Base-by-base conservation (phyloP, 2,797 vertebrate species). In the Okamejei kenojei region DNA sequence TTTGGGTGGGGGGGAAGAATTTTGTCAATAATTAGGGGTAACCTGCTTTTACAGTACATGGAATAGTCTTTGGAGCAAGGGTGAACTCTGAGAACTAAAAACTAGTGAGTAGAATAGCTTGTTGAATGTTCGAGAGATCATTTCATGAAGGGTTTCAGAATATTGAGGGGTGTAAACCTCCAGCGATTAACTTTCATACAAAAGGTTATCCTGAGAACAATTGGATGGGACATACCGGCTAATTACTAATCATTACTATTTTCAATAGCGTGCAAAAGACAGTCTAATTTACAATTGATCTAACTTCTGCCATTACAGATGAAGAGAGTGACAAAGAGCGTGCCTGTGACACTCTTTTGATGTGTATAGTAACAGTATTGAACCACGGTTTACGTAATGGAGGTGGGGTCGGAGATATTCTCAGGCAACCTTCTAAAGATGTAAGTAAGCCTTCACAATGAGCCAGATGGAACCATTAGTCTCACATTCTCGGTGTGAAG, bases 391-490 rank as follows among this genome's bases (percentile, higher is more conserved):
- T 98, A 94, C 95, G 97, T 94, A 98, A 98, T 0, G 97, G 97
- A 0, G 97, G 98, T 10, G 94, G 98, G 2, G 96, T 99, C 93
- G 96, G 98, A 73, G 96, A 99, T 96, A 98, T 99, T 94, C 94
- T 99, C 94, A 96, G 98, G 94, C 96, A 98, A 96, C 97, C 98
- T 45, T 97, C 98, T 81, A 95, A 99, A 96, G 97, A 99, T 2
- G 95, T 98, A 96, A 97, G 98, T 94, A 93, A 63, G 91, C 93
- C 32, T 91, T 65, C 23, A 29, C 82, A 15, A 68, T 17, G 29
- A 54, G 19, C 32, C 17, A 65, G 9, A 29, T 80, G 35, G 0
- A 82, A 93, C 11, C 7, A 68, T 82, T 78, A 29, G 19, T 93
- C 78, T 29, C 38, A 17, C 68, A 23, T 76, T 29, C 19, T 68